phyloP scores from a whole-genome alignment of 1,140 invertebrate genomes.

The Neodiprion pinetum region DNA sequence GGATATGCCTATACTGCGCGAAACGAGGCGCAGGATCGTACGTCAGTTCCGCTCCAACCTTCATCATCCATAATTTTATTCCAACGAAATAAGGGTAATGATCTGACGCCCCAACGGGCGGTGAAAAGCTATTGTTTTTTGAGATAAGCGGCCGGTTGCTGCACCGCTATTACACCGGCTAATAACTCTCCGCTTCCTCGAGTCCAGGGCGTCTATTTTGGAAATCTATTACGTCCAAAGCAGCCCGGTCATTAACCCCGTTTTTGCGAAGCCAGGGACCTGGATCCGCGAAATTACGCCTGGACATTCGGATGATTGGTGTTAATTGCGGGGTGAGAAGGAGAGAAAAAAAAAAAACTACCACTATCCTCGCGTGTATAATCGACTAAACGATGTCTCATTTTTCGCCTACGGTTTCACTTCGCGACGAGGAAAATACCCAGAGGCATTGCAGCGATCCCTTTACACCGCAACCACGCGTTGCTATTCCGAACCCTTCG shows the following conservation, averaged over 20 bases:
- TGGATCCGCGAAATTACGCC: not conserved
- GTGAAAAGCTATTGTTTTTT: too few species aligned
- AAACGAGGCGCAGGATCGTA: too few species aligned
- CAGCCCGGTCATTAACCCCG: not conserved
- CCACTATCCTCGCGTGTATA: not conserved
- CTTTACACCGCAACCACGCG: not conserved
- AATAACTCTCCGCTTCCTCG: conserved; percentile 4
- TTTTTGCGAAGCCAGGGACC: not conserved
- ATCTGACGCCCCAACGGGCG: too few species aligned
- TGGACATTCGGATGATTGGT: not conserved
- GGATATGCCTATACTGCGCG: too few species aligned
- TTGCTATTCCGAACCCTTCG: not conserved
- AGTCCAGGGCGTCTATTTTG: not conserved
- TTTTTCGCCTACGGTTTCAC: not conserved
- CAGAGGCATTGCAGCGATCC: not conserved
- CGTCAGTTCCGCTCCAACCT: too few species aligned
- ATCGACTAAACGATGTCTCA: not conserved
- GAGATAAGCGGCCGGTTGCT: too few species aligned
- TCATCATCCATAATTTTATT: too few species aligned
- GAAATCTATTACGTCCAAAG: conserved; percentile 2
- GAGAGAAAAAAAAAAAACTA: not conserved
- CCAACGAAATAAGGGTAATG: too few species aligned
- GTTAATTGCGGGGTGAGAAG: not conserved
- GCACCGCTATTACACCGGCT: not conserved
- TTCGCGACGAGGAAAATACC: not conserved